Conservation (phyloP, 2,113 vertebrate genomes). For the Oryzias woworae region DNA sequence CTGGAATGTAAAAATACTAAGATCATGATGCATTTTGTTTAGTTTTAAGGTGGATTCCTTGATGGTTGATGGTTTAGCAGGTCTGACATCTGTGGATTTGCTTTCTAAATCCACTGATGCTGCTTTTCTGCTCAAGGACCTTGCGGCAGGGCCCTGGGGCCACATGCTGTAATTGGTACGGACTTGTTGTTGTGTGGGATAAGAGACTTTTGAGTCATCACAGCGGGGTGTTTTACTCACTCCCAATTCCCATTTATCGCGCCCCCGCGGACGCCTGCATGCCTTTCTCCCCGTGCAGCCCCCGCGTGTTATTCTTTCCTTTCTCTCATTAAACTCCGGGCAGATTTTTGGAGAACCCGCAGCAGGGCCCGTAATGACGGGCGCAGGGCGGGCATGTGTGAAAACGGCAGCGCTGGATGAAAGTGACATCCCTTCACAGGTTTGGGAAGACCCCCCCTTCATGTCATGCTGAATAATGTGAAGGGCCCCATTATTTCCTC, state of each 20-base stretch:
- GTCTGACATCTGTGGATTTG: too few species aligned
- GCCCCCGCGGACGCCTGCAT: not conserved
- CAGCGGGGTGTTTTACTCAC: constrained; percentile 62
- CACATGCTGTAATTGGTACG: constrained; percentile 57
- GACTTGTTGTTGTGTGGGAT: constrained; percentile 62
- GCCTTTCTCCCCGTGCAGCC: not conserved
- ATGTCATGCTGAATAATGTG: constrained; percentile 81
- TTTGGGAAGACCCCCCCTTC: constrained; percentile 57
- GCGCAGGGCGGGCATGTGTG: constrained; percentile 23
- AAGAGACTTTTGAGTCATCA: constrained; percentile 68
- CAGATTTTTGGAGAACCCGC: not conserved
- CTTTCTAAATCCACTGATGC: too few species aligned
- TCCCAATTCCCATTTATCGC: constrained; percentile 42
- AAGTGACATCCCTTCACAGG: constrained; percentile 84
- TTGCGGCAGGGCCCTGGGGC: constrained; percentile 25
- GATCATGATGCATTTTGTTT: too few species aligned
- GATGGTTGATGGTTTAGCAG: too few species aligned
- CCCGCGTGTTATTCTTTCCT: not conserved
- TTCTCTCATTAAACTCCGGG: constrained; percentile 14
- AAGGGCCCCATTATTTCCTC: constrained; percentile 83
- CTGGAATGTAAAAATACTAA: too few species aligned
- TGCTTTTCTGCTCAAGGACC: not conserved
- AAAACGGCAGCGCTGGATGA: constrained; percentile 77
- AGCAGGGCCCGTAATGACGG: not conserved
- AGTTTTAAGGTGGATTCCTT: too few species aligned